Base-by-base conservation (phyloP, 2,888 invertebrate species). In the Ischnura elegans region DNA sequence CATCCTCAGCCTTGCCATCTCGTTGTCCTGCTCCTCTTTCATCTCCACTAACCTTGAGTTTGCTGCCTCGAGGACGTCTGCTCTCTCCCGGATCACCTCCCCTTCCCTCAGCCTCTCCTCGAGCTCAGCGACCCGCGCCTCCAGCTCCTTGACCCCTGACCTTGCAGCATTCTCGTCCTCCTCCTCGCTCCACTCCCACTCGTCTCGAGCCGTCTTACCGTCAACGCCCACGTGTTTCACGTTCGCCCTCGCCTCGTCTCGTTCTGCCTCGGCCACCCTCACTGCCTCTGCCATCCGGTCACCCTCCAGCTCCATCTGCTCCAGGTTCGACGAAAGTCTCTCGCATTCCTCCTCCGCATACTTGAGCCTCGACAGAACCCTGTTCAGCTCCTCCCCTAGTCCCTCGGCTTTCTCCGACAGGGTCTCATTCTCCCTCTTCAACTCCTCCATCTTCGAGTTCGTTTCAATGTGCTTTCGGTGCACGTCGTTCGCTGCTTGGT, bases 11-110 rank as follows among this genome's bases (percentile, higher is more conserved):
- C 19, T 42, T 2, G 90, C 90, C 42, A 98, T 96, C 95, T 98
- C 98, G 95, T 97, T 97, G 95, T 98, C 98, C 95, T 98, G 97
- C 94, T 97, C 97, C 95, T 98, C 98, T 96, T 98, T 98, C 96
- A 98, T 97, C 95, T 98, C 98, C 1, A 97, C 96, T 95, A 98
- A 97, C 94, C 97, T 97, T 93, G 98, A 98, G 95, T 98, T 98
- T 0, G 98, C 98, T 51, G 97, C 96, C 36, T 97, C 97, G 90
- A 98, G 96, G 6, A 97, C 94, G 55, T 94, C 94, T 21, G 61
- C 43, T 45, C 86, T 86, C 21, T 93, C 87, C 84, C 94, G 66
- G 42, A 42, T 87, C 4, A 94, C 85, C 43, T 94, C 94, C 43
- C 94, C 61, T 29, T 94, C 93, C 94, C 94, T 94, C 0, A 96